Conservation (phyloP, 2,797 vertebrate genomes). For the Benthosema pterotum region DNA sequence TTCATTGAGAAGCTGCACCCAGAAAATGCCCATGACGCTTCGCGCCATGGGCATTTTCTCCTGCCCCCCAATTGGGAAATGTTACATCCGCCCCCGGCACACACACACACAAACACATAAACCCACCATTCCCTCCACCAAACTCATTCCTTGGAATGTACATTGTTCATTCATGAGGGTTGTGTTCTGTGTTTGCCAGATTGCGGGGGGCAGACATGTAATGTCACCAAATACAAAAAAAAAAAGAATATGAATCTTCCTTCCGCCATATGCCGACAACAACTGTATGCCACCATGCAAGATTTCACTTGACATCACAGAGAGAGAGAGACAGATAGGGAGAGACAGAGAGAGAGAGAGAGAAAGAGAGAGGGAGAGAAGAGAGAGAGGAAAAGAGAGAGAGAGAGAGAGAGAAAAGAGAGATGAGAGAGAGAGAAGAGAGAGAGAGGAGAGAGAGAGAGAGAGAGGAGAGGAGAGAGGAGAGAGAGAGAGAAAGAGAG, state of each 20-base stretch:
- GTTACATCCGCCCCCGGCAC: too few species aligned
- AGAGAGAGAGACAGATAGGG: slow-evolving; percentile 7
- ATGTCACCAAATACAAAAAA: background rate
- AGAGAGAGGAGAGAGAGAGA: slow-evolving; percentile 16
- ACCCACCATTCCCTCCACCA: too few species aligned
- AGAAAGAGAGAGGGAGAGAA: background rate
- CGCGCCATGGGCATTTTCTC: too few species aligned
- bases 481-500: background rate
- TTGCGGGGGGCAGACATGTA: background rate
- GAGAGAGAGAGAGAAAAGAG: too few species aligned
- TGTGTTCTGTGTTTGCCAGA: too few species aligned
- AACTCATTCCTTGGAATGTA: too few species aligned
- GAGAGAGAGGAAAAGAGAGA: slow-evolving; percentile 25
- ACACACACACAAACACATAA: too few species aligned
- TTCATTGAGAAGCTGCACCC: too few species aligned
- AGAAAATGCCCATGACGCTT: too few species aligned
- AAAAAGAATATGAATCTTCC: background rate
- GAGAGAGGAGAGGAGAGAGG: slow-evolving; percentile 9
- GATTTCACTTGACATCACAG: background rate
- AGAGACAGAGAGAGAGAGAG: slow-evolving; percentile 21
- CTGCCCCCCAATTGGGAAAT: too few species aligned
- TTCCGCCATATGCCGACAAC: background rate
- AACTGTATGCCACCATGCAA: background rate
- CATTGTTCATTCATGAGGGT: too few species aligned
- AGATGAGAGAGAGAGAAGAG: background rate